phyloP scores from a whole-genome alignment of 2,113 vertebrate genomes.

The Lucifuga dentata region DNA sequence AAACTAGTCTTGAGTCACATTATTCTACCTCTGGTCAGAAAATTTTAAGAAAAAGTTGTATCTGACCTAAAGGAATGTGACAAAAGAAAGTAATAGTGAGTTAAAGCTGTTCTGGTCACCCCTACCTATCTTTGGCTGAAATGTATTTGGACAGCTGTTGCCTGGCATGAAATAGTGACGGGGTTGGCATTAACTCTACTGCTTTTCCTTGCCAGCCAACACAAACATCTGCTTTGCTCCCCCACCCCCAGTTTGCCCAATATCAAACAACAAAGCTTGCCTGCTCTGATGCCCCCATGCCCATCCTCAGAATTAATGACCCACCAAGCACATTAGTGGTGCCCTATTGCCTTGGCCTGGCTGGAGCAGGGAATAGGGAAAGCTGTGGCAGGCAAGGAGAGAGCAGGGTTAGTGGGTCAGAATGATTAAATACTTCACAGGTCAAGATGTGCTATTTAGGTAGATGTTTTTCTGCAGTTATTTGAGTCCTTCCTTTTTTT shows the following conservation, averaged over 20 bases:
- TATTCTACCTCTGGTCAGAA: not conserved
- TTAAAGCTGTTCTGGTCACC: conserved; percentile 46
- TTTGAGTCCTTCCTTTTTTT: not conserved
- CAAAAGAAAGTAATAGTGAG: conserved; percentile 25
- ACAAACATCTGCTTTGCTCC: conserved; percentile 82
- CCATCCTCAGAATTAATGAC: conserved; percentile 76
- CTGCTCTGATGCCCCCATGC: conserved; percentile 51
- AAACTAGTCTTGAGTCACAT: conserved; percentile 5
- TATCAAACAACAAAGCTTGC: conserved; percentile 71
- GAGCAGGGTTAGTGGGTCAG: conserved; percentile 52
- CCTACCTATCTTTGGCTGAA: conserved; percentile 63
- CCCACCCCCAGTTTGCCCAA: conserved; percentile 51
- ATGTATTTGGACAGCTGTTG: conserved; percentile 79
- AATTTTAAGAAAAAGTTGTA: conserved; percentile 1
- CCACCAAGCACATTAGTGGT: conserved; percentile 68
- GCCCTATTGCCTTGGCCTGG: conserved; percentile 64
- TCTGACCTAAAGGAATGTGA: conserved; percentile 6
- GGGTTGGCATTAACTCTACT: conserved; percentile 65
- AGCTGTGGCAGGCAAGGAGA: conserved; percentile 51
- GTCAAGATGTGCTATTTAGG: conserved; percentile 43
- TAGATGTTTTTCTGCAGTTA: conserved; percentile 13
- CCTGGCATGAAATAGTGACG: conserved; percentile 74
- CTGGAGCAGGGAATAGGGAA: conserved; percentile 44
- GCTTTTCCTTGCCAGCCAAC: conserved; percentile 69
- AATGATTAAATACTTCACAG: conserved; percentile 57